Percentiles rank a stretch among this genome's conserved stretches.
phyloP scores from a whole-genome alignment of 2,888 invertebrate species.

The Microplitis manilae region DNA sequence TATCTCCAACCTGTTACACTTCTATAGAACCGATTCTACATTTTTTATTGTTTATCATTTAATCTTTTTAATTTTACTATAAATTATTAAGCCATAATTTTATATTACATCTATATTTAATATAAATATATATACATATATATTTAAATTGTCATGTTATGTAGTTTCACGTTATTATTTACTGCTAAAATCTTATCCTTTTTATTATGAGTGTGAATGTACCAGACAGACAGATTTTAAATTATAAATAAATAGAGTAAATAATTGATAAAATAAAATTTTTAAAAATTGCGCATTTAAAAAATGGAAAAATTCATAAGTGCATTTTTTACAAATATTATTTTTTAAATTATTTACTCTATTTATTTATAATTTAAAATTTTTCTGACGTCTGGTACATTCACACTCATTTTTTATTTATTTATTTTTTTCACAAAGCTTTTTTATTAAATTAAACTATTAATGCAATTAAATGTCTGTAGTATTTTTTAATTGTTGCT shows the following conservation, averaged over 20 bases:
- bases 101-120: not conserved
- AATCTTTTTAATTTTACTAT: not conserved
- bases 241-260: too few species aligned
- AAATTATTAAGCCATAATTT: not conserved
- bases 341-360: not conserved
- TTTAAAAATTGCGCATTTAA: not conserved
- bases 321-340: not conserved
- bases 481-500: conserved; percentile 9
- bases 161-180: too few species aligned
- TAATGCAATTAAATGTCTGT: conserved; percentile 6
- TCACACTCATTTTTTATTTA: not conserved
- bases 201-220: too few species aligned
- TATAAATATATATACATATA: too few species aligned
- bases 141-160: too few species aligned
- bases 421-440: conserved; percentile 5
- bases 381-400: too few species aligned
- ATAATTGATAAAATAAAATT: not conserved
- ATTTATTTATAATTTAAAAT: not conserved
- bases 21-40: not conserved
- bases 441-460: not conserved
- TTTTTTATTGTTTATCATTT: not conserved
- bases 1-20: conserved; percentile 1
- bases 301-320: too few species aligned
- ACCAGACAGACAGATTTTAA: too few species aligned
- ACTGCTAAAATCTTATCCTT: too few species aligned